Base-by-base conservation (phyloP, 1,140 invertebrate genomes). In the Archegozetes longisetosus region DNA sequence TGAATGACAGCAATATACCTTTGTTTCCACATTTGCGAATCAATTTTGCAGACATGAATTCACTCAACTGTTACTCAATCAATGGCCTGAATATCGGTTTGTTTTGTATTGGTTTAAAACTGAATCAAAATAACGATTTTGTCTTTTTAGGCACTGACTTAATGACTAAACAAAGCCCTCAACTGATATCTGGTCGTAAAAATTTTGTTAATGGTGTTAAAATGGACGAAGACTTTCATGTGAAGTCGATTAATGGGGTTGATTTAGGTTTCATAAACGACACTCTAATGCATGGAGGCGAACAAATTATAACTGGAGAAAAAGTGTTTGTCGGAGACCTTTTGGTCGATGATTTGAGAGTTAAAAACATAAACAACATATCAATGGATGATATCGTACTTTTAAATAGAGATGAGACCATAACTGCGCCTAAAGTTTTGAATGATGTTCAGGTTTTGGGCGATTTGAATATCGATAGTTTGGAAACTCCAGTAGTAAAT, bases 371-470 rank as follows among this genome's bases (percentile, higher is more conserved):
- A 24, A 63, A 65, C 47, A 47, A 51, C 3, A 50, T 65, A 13
- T 22, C 48, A 3, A n/a, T 65, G n/a, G 53, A 50, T 46, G 50
- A 64, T 12, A 52, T 64, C n/a, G 56, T 62, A 3, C 51, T 56
- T 17, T 3, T 64, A 6, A 59, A 6, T 25, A 32, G 32, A 23
- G 20, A 55, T 20, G 61, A 65, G 29, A 46, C n/a, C 1, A 49
- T 65, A 2, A 51, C 27, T 55, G 61, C 55, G 17, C 51, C 50
- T 2, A 53, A 62, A 14, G 14, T 54, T 17, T 63, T 61, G 32
- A 53, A 62, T 46, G 48, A 64, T 47, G 40, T 64, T 6, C 17
- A 20, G 14, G 50, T 57, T 9, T 20, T 55, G 4, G 20, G 25
- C 14, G 20, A 22, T 20, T 6, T 50, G 3, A 50, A n/a, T 20